phyloP scores from a whole-genome alignment of 1,140 invertebrate genomes.

The Pissodes strobi region DNA sequence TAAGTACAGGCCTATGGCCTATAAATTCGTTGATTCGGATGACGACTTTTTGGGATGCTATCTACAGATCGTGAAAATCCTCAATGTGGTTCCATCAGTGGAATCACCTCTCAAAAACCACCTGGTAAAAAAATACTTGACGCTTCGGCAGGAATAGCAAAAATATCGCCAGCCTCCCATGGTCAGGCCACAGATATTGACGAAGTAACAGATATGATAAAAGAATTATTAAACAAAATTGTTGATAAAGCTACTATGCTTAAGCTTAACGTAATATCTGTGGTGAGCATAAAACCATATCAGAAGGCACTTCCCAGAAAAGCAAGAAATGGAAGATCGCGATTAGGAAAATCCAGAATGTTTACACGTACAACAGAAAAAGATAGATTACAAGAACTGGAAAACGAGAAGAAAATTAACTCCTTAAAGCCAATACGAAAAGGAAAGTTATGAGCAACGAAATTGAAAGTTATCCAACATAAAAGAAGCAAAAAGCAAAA shows the following conservation, averaged over 20 bases:
- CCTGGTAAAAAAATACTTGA: too few relatives aligned
- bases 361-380: constrained; percentile 38
- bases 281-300: constrained; percentile 7
- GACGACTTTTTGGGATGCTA: constrained; percentile 1
- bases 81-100: too few relatives aligned
- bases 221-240: too few relatives aligned
- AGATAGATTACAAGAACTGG: constrained; percentile 31
- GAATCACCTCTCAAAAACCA: too few relatives aligned
- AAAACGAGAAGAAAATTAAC: too few relatives aligned
- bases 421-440: too few relatives aligned
- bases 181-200: too few relatives aligned
- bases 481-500: too few relatives aligned
- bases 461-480: constrained; percentile 22
- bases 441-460: constrained; percentile 20
- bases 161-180: too few relatives aligned
- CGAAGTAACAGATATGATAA: too few relatives aligned
- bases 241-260: too few relatives aligned
- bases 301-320: constrained; percentile 14
- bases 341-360: constrained; percentile 33
- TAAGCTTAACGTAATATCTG: constrained; percentile 28
- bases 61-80: constrained; percentile 18
- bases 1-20: constrained; percentile 32
- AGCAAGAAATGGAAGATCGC: constrained; percentile 15
- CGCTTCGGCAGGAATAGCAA: too few relatives aligned
- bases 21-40: constrained; percentile 21